Evolutionary conservation across 2,888 invertebrate species (phyloP).

Genomic region (Perizoma flavofasciatum): DNA sequence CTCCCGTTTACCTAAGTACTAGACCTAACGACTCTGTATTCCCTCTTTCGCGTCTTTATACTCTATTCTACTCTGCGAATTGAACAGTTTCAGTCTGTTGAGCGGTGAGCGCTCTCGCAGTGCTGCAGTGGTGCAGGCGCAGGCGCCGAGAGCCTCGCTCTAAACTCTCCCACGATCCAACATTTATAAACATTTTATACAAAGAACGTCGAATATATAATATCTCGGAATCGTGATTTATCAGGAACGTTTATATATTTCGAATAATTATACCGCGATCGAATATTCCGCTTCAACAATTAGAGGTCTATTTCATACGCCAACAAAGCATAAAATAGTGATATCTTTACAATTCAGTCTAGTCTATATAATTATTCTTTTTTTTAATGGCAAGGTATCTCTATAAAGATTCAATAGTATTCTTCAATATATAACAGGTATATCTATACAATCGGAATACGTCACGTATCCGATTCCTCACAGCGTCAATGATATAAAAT

Average conservation of each 20-base stretch:
- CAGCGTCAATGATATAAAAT: constrained; percentile 84
- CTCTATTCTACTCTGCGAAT: constrained; percentile 13
- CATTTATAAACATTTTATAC: constrained; percentile 60
- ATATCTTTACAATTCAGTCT: constrained; percentile 84
- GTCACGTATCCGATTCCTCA: constrained; percentile 79
- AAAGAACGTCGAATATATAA: constrained; percentile 70
- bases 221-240: constrained; percentile 65
- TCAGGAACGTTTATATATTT: constrained; percentile 69
- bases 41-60: not conserved
- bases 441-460: constrained; percentile 79
- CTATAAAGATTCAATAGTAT: constrained; percentile 83
- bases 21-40: constrained; percentile 13
- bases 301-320: constrained; percentile 77
- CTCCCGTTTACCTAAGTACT: not conserved
- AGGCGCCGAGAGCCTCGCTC: constrained; percentile 45
- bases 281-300: constrained; percentile 71
- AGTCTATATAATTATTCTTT: constrained; percentile 82
- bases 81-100: constrained; percentile 26
- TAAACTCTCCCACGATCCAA: constrained; percentile 62
- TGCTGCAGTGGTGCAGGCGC: constrained; percentile 37
- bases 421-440: constrained; percentile 81
- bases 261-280: constrained; percentile 62
- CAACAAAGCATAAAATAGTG: constrained; percentile 84
- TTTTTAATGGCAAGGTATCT: constrained; percentile 82
- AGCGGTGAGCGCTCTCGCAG: constrained; percentile 15